Conservation (phyloP, 2,797 vertebrate species). For the Parauchenoglanis punctatus region DNA sequence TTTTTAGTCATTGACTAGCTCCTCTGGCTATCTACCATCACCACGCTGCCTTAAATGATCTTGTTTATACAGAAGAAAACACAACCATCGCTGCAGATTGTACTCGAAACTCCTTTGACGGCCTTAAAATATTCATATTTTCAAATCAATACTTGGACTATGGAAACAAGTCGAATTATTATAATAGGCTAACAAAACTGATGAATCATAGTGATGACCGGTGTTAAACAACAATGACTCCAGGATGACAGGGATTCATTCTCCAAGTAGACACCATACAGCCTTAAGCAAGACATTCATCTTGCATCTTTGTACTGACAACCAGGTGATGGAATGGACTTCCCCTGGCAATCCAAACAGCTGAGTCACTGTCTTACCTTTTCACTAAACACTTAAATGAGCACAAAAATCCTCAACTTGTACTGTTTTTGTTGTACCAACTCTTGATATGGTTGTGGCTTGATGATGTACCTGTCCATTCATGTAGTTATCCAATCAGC, state of each 20-base stretch:
- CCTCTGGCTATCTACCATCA: constrained; percentile 18
- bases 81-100: constrained; percentile 6
- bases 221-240: background rate
- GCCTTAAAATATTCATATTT: background rate
- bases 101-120: background rate
- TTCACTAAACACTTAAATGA: background rate
- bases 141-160: background rate
- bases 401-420: background rate
- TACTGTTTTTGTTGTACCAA: background rate
- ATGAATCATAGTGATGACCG: background rate
- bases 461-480: background rate
- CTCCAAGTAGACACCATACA: background rate
- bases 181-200: background rate
- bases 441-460: background rate
- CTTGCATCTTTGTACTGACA: background rate
- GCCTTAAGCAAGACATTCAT: background rate
- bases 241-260: background rate
- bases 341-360: background rate
- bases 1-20: constrained; percentile 51
- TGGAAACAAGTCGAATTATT: background rate
- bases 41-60: constrained; percentile 15
- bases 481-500: background rate
- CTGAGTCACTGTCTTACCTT: background rate
- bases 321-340: background rate
- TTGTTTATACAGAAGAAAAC: constrained; percentile 25